Evolutionary conservation across 2,113 vertebrate species (phyloP), one percentile per base, ranked within the genome.

Genomic region (Ibidorhyncha struthersii): DNA sequence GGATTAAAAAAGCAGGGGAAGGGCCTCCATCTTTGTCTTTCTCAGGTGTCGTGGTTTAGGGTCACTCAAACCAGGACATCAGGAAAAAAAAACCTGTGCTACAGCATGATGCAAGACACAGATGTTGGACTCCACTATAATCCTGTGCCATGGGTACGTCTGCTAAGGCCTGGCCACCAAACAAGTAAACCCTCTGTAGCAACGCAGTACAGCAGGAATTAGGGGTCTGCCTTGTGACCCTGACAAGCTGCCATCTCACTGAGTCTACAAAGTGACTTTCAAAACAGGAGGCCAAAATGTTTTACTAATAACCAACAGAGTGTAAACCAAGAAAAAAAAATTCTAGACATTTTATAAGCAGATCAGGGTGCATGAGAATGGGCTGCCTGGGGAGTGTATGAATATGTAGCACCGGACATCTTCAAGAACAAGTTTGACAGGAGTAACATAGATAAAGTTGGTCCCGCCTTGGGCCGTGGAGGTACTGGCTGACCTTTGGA

Each of bases 401-500:
- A 74, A 55, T 71, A 45, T 47, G 89, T 66, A 91, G 23, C 52
- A 20, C 5, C 40, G 41, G 72, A 34, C 30, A 19, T 27, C 49
- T 86, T 78, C 77, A 84, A 78, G 32, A 74, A 21, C n/a, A 76
- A 55, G 2, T 82, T 65, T 84, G 91, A 76, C 50, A 84, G 7
- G 23, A 55, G 59, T 40, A 82, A 76, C 65, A 20, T 5, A 26
- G 25, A n/a, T 63, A 47, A 74, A 84, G 59, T 43, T 85, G 43
- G 36, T 52, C 36, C 40, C 91, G 86, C 87, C 74, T 56, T 52
- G 49, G 81, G 89, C 91, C 89, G n/a, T 25, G 26, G n/a, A 74
- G 61, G 56, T 43, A 34, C 73, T 65, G 65, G 15, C n/a, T 79
- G 78, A 94, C 62, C 62, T 74, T 56, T 69, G n/a, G 61, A 94